These are phyloP conservation scores for Regulus satrapa DNA, from an alignment of 2,113 vertebrate species.

Conservation along the genomic window DNA sequence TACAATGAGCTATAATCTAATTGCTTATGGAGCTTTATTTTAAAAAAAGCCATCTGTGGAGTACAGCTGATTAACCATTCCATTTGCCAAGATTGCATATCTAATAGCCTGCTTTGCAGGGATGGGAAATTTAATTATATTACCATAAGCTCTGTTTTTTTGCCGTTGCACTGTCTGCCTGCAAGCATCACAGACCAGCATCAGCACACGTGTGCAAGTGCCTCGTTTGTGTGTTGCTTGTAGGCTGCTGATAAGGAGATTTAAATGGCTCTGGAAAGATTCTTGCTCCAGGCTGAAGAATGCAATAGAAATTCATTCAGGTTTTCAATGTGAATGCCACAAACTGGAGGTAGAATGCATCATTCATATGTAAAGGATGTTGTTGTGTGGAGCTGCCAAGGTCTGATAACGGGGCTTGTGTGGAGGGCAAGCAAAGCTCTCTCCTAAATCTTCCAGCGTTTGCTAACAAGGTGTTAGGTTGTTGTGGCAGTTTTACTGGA, in stretches of 20 bases:
- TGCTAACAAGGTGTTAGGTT: conserved; percentile 27
- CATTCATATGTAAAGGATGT: conserved; percentile 66
- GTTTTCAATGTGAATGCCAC: conserved; percentile 41
- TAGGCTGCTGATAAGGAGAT: conserved; percentile 70
- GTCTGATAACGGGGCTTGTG: conserved; percentile 53
- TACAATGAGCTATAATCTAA: conserved; percentile 51
- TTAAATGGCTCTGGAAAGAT: conserved; percentile 66
- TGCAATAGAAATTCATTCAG: conserved; percentile 63
- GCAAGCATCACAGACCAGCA: not conserved
- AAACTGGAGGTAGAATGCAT: conserved; percentile 36
- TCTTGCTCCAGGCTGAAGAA: conserved; percentile 60
- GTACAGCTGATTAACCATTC: conserved; percentile 33
- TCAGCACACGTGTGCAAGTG: not conserved
- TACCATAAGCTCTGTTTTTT: conserved; percentile 34
- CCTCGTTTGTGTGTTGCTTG: conserved; percentile 49
- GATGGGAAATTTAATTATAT: conserved; percentile 53
- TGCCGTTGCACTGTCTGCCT: not conserved
- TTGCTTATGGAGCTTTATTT: conserved; percentile 54
- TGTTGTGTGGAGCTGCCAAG: conserved; percentile 62
- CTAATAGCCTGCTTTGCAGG: conserved; percentile 24
- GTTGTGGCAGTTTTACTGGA: not conserved
- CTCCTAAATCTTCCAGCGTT: conserved; percentile 28
- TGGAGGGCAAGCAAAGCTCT: not conserved
- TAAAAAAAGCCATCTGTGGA: conserved; percentile 35
- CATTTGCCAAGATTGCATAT: conserved; percentile 51